Base-by-base conservation (phyloP, 2,888 invertebrate species). In the Trichacis sp. region DNA sequence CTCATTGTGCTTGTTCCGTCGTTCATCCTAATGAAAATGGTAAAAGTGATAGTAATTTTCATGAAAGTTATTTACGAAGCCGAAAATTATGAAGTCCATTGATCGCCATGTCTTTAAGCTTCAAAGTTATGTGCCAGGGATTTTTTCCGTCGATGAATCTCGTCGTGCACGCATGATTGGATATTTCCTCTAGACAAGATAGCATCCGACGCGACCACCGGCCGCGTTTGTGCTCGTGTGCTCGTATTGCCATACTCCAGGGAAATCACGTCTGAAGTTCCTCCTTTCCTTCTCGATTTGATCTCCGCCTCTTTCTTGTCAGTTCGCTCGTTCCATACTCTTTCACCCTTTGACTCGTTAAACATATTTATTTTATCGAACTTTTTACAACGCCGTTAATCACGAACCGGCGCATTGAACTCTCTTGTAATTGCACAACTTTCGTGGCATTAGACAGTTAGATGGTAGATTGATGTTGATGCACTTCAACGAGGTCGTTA, bases 211-310 rank as follows among this genome's bases (percentile, higher is more conserved):
- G 73, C 73, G 73, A 72, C 70, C 67, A 70, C 69, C 72, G 51
- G 64, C 61, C 70, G 53, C 70, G 64, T 68, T 69, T 72, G 70
- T 73, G 64, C 71, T 72, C 72, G 73, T 73, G 74, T 71, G 70
- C 75, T 77, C 73, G 74, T 77, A 79, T 79, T 76, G 77, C 80
- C 76, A 79, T 82, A 80, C 82, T 82, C 82, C 72, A 50, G 82
- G 82, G 82, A 83, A 83, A 83, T 83, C 82, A 82, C 81, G 79
- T 81, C 81, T 81, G 77, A 82, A 81, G 77, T 79, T 80, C 75
- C 75, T 75, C 74, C 71, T 72, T 75, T 75, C 76, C 75, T 70
- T 67, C 70, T 64, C 70, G 67, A 63, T 67, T 63, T 63, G 67
- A 67, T 67, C 67, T 67, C 67, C 67, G 62, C 67, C 63, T 59